Base-by-base conservation (phyloP, 2,113 vertebrate genomes). In the Turdus rufiventris region DNA sequence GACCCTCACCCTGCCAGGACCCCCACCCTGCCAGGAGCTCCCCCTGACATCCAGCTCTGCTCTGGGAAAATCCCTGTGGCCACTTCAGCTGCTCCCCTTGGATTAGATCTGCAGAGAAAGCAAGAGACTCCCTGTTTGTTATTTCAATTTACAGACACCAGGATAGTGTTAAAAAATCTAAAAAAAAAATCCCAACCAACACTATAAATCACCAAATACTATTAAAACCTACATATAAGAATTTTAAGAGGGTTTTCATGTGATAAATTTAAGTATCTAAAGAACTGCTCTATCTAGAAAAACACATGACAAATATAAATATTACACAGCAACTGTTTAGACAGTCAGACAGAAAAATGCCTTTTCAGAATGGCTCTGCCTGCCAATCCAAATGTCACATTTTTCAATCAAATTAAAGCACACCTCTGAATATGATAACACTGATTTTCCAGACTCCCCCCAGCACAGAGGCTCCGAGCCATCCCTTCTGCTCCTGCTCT, bases 61-160 rank as follows among this genome's bases (percentile, higher is more conserved):
- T 20, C 45, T 47, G 45, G 45, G 20, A 45, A 45, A 45, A 45
- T 20, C 10, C 45, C 45, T 18, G 10, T 20, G 45, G 45, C 45
- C 45, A 47, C 10, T 47, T 47, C 45, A 47, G 45, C 45, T 21
- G 19, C 45, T 47, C 20, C 45, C 45, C 45, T 47, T 47, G 45
- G 45, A 21, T 20, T 10, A 6, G 7, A 28, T 33, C n/a, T 63
- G 43, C 13, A 38, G 19, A n/a, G n/a, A 19, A 21, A 61, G 36
- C 18, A 17, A 10, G 1, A 26, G 14, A 17, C 14, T 0, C 29
- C 38, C 29, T 57, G 3, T 7, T 38, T 3, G 5, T 10, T 5
- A 20, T 47, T 65, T 48, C 45, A 11, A 18, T 51, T 47, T 15
- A 36, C 8, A 18, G 3, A 26, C 40, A 33, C 3, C 20, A 4